phyloP scores from a whole-genome alignment of 2,888 invertebrate species.

The Drosophila anomelani region DNA sequence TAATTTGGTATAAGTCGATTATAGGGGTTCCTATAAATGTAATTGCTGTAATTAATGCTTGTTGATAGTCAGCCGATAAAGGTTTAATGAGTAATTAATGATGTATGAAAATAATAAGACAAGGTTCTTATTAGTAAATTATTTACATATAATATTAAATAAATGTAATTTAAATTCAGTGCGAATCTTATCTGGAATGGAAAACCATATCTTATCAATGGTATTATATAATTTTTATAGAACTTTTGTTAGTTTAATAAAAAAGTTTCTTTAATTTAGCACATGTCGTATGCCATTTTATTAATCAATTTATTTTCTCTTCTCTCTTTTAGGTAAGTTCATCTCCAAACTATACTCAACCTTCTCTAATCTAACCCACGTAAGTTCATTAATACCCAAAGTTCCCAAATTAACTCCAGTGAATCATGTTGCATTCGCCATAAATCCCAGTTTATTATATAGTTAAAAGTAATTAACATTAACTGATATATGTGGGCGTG shows the following conservation, averaged over 20 bases:
- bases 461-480: conserved; percentile 39
- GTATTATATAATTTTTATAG: not conserved
- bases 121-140: not conserved
- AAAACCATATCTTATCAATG: not conserved
- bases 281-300: not conserved
- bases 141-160: not conserved
- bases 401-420: conserved; percentile 1
- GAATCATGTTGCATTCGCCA: conserved; percentile 25
- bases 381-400: conserved; percentile 21
- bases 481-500: conserved; percentile 23
- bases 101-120: not conserved
- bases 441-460: conserved; percentile 27
- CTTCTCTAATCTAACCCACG: not conserved
- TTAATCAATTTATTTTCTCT: conserved; percentile 1
- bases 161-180: not conserved
- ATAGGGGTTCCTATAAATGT: conserved; percentile 10
- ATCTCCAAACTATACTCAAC: not conserved
- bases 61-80: not conserved
- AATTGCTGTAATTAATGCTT: conserved; percentile 7
- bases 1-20: conserved; percentile 35
- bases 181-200: not conserved
- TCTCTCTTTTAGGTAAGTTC: conserved; percentile 39
- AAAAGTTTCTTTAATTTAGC: not conserved
- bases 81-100: not conserved
- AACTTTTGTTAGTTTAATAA: not conserved